Evolutionary conservation across 1,140 invertebrate genomes (phyloP).

Genomic region (Hetaerina americana): DNA sequence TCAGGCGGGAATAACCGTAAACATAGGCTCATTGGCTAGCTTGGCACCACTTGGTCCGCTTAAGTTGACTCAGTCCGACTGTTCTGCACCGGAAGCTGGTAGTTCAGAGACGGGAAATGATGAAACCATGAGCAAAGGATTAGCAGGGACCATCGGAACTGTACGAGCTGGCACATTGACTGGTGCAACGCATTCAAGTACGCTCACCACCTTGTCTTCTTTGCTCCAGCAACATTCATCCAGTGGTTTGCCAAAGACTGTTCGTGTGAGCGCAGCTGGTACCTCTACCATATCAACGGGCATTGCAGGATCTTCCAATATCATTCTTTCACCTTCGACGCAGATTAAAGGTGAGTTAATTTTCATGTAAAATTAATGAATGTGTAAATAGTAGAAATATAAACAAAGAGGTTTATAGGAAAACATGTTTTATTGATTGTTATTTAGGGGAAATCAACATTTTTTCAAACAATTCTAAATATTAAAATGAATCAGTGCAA

Average conservation of each 20-base stretch:
- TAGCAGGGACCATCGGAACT: neutral
- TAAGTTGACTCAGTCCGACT: neutral
- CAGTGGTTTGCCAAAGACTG: neutral
- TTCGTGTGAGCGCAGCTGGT: neutral
- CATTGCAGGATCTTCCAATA: neutral
- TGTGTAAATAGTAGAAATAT: too few species aligned
- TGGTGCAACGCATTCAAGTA: neutral
- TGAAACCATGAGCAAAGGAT: neutral
- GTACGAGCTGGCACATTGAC: neutral
- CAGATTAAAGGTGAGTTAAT: neutral
- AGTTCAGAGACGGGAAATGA: neutral
- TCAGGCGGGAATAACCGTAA: slow-evolving; percentile 29
- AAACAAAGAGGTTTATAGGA: too few species aligned
- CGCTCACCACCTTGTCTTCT: neutral
- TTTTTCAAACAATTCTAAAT: too few species aligned
- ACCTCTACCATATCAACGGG: neutral
- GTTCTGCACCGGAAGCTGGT: neutral
- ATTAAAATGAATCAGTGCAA: too few species aligned
- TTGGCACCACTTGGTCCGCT: slow-evolving; percentile 31
- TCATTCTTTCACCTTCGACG: neutral
- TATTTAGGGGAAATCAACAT: too few species aligned
- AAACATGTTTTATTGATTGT: too few species aligned
- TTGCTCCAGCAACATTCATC: neutral
- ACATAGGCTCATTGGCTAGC: slow-evolving; percentile 34
- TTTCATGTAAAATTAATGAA: neutral